Evolutionary conservation across 2,888 invertebrate species (phyloP).

Genomic region (Drosophila helvetica): DNA sequence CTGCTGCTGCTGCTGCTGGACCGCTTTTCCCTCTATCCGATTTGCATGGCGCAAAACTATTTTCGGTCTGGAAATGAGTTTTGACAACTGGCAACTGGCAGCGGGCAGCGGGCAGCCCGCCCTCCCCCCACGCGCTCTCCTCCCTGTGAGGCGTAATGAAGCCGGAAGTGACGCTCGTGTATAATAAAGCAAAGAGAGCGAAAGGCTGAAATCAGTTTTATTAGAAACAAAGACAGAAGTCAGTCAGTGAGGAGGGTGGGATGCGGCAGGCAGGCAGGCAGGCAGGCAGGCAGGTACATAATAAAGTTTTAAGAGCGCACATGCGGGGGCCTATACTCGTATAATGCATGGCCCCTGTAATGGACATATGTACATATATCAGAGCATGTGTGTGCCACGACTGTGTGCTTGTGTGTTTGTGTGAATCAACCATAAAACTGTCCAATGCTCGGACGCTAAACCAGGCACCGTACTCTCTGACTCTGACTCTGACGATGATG

Average conservation of each 20-base stretch:
- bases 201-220: slow-evolving; percentile 45
- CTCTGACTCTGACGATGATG: slow-evolving; percentile 66
- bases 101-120: too few species aligned
- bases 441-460: slow-evolving; percentile 48
- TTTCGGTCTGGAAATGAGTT: slow-evolving; percentile 44
- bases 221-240: slow-evolving; percentile 37
- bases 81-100: slow-evolving; percentile 38
- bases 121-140: too few species aligned
- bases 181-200: slow-evolving; percentile 41
- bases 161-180: slow-evolving; percentile 65
- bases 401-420: not conserved
- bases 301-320: slow-evolving; percentile 52
- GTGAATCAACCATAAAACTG: slow-evolving; percentile 53
- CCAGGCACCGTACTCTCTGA: slow-evolving; percentile 23
- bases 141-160: slow-evolving; percentile 54
- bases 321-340: slow-evolving; percentile 40
- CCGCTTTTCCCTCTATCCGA: not conserved
- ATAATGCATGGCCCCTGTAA: slow-evolving; percentile 29
- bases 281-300: slow-evolving; percentile 50
- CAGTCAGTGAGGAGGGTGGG: slow-evolving; percentile 1
- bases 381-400: not conserved
- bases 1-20: not conserved
- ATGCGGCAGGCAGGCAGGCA: slow-evolving; percentile 48
- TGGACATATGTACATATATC: slow-evolving; percentile 10
- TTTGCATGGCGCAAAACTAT: slow-evolving; percentile 36